Base-by-base conservation (phyloP, 1,140 invertebrate genomes). In the Tigriopus japonicus region DNA sequence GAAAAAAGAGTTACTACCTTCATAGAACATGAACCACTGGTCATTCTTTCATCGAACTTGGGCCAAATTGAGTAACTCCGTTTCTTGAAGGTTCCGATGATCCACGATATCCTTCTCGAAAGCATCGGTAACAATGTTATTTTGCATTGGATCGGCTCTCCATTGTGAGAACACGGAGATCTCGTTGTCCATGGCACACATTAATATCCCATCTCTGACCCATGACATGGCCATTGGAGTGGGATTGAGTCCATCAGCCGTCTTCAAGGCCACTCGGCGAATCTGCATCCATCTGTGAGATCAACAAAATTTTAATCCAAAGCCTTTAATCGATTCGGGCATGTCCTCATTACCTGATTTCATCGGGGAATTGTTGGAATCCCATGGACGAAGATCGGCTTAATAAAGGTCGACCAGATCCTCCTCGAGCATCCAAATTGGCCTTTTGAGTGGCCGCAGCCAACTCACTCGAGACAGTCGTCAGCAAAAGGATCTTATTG, bases 121-220 rank as follows among this genome's bases (percentile, higher is more conserved):
- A 42, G 45, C 59, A n/a, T 41, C 49, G 28, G 28, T 35, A 9
- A 35, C 28, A 35, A 35, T 35, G 28, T 35, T 35, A 35, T 35
- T 35, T 35, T 35, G 28, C 24, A 42, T 41, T 2, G 52, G 23
- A 21, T 61, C 59, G 1, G 85, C 83, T 66, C 87, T 87, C 94
- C 95, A 98, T 70, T 98, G 95, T 0, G 91, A 94, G 69, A 97
- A 98, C 0, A 98, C 91, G 67, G 98, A 91, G 90, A 98, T 97
- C 72, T 99, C 95, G 35, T 92, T 98, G 69, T 97, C 91, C 92
- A 99, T 97, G 21, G 93, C 95, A 6, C 98, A 91, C 0, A 98
- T 89, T 3, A 98, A 74, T 63, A 98, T 92, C 3, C 95, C 95
- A 68, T 96, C 92, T 35, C 94, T 78, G 0, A 97, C 93, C 95